These are phyloP conservation scores for Amaurobius ferox DNA, from an alignment of 2,888 invertebrate genomes.

Conservation along the genomic window DNA sequence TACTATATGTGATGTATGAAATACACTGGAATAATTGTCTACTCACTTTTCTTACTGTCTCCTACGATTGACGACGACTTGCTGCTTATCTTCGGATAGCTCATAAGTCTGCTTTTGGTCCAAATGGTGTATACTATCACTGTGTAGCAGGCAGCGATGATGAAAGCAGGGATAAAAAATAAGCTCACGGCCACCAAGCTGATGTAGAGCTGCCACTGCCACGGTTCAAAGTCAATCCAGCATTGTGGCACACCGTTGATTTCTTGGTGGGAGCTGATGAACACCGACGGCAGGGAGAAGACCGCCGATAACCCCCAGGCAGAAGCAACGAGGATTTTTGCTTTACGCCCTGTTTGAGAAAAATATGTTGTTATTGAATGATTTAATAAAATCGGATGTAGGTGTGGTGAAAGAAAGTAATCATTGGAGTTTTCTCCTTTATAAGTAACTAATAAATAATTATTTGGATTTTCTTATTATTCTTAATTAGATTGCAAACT, in stretches of 20 bases:
- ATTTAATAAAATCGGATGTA: no score
- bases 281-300: constrained; percentile 86
- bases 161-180: constrained; percentile 90
- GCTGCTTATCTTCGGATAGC: constrained; percentile 74
- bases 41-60: constrained; percentile 64
- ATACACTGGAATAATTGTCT: no score
- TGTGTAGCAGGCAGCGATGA: constrained; percentile 92
- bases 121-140: constrained; percentile 95
- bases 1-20: no score
- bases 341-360: constrained; percentile 85
- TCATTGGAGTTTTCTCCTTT: no score
- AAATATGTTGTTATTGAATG: no score
- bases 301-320: constrained; percentile 90
- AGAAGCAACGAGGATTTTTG: constrained; percentile 85
- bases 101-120: constrained; percentile 86
- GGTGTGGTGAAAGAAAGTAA: no score
- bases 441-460: no score
- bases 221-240: constrained; percentile 89
- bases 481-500: no score
- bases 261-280: constrained; percentile 87
- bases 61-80: constrained; percentile 62
- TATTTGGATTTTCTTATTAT: no score
- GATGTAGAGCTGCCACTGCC: constrained; percentile 93
- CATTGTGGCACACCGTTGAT: constrained; percentile 88
- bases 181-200: constrained; percentile 87